Evolutionary conservation across 2,797 vertebrate species (phyloP), one percentile per base, ranked within the genome.

Genomic region (Xenopus petersii): DNA sequence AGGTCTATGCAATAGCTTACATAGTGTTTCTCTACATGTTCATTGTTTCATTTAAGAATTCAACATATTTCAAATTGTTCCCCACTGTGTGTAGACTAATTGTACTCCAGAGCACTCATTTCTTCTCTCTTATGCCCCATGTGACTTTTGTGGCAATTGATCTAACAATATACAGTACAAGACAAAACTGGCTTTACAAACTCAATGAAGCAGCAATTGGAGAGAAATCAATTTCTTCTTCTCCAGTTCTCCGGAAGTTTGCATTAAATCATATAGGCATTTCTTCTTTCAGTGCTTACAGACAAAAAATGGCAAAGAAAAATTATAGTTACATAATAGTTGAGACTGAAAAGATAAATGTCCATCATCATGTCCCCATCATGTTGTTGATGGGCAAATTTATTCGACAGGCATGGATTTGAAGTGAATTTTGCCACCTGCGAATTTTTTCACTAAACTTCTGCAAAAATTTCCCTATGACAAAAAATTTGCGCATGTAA

Each of bases 171-270:
- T 73, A 64, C n/a, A n/a, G n/a, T 69, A 77, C 70, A 73, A 73
- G 42, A 60, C 71, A 65, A 65, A 69, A 60, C 65, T 51, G 46
- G 26, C 67, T 61, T 59, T 79, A 74, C 66, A 74, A 68, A 67
- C 42, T 70, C 67, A 74, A 51, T 70, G 66, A 70, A 73, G 76
- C 71, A 68, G 71, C 66, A 79, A 70, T 74, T 36, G 54, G 51
- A 74, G 54, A 74, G 60, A 79, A 73, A 79, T 79, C 76, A 70
- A 74, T 79, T 79, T 65, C 71, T 73, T 69, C 21, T 78, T 62
- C 60, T 67, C 3, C 21, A 55, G 70, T 48, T 77, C 75, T 60
- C 73, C 21, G 13, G 26, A 64, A 73, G 16, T 73, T 73, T 69
- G 49, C n/a, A 55, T 73, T 63, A 72, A 62, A 71, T 63, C 17